Base-by-base conservation (phyloP, 2,797 vertebrate genomes). In the Chrosomus eos region DNA sequence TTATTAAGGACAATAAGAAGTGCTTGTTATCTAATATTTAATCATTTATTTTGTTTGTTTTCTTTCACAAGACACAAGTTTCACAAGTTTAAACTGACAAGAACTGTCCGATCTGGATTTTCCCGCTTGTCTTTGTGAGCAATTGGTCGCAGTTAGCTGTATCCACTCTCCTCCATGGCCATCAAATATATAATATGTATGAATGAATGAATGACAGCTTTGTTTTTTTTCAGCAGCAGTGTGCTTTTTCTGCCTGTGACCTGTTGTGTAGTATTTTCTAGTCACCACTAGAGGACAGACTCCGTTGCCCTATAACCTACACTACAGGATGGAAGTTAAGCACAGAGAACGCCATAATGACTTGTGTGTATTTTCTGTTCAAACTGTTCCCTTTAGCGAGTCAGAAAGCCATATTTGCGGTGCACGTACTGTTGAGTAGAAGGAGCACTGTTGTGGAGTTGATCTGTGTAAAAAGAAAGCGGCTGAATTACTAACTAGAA, bases 241-340 rank as follows among this genome's bases (percentile, higher is more conserved):
- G n/a, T 10, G 79, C 66, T 8, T 2, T 62, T 45, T 16, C 4
- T 23, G 19, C 26, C 28, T 28, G 14, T 40, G 7, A 53, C 21
- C n/a, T 73, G 26, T 62, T 26, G 40, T 62, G 53, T 33, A 60
- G 23, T 70, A 38, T 51, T 11, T 3, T 33, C 5, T 19, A 48
- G 40, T 26, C 14, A 36, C 40, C 81, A 64, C 81, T 82, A 74
- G 81, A 82, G 55, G 58, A 2, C 81, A 21, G 55, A 51, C 40
- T 51, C 19, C 26, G n/a, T n/a, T 23, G 21, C 19, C 21, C 7
- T 23, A 23, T 55, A 72, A 28, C n/a, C n/a, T n/a, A 33, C 10
- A 1, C 36, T 60, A 31, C 18, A 16, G 43, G 14, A 28, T 18
- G 16, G 8, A 38, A 71, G 51, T n/a, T 73, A 21, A 4, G 8